Conservation (phyloP, 2,113 vertebrate genomes). For the Raja brachyura region DNA sequence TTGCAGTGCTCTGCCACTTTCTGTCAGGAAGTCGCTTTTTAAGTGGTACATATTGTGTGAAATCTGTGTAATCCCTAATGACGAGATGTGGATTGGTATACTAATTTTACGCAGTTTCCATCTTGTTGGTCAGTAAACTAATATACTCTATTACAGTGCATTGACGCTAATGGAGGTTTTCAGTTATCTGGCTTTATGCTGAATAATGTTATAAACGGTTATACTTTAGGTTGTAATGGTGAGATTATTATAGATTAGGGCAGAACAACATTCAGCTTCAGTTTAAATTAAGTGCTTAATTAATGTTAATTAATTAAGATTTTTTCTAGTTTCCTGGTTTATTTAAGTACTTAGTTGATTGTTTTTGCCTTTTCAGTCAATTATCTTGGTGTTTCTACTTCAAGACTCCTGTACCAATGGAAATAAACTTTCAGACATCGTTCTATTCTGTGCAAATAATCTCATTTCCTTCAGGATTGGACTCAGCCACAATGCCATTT, state of each 20-base stretch:
- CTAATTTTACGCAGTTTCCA: neutral
- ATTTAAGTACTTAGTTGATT: neutral
- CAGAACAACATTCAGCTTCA: neutral
- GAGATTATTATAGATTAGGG: neutral
- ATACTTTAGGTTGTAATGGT: neutral
- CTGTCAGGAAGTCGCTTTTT: slow-evolving; percentile 43
- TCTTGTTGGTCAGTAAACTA: neutral
- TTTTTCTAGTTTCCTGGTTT: neutral
- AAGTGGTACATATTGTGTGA: neutral
- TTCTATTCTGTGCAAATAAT: neutral
- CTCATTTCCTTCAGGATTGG: neutral
- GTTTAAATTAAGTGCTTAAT: neutral
- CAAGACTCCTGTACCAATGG: neutral
- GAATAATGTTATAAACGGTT: neutral
- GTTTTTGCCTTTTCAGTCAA: neutral
- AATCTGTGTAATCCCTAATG: neutral
- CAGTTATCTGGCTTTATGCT: neutral
- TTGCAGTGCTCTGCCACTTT: slow-evolving; percentile 42
- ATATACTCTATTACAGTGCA: neutral
- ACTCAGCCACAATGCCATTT: slow-evolving; percentile 15
- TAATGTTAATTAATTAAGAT: neutral
- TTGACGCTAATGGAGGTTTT: neutral
- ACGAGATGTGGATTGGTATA: neutral
- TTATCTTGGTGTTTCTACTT: neutral
- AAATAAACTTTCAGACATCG: neutral